Percentiles rank a stretch among this genome's conserved stretches.
These are phyloP conservation scores for Taurulus bubalis DNA, from an alignment of 2,113 vertebrate species.

Conservation along the genomic window DNA sequence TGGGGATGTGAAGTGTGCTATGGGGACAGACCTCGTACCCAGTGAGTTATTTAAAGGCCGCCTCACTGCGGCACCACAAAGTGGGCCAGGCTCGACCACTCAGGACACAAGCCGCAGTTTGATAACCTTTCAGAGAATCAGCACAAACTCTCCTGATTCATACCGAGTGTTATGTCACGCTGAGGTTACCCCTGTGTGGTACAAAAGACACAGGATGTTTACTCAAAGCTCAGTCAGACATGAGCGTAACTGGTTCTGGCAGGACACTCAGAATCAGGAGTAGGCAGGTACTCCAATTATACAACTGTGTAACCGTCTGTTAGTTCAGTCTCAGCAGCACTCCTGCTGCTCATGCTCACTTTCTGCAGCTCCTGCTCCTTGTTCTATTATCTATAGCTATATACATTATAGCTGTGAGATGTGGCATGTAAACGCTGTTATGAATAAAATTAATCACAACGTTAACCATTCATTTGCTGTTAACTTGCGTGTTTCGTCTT, in stretches of 20 bases:
- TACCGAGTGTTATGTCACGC: conserved; percentile 28
- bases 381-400: conserved; percentile 18
- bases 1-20: conserved; percentile 59
- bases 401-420: neutral
- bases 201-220: conserved; percentile 30
- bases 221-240: conserved; percentile 20
- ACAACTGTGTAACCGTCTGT: conserved; percentile 49
- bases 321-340: conserved; percentile 15
- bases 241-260: conserved; percentile 10
- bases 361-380: conserved; percentile 20
- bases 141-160: conserved; percentile 8
- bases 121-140: conserved; percentile 47
- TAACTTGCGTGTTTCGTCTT: neutral
- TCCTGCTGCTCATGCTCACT: conserved; percentile 32
- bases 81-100: conserved; percentile 61
- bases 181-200: conserved; percentile 9
- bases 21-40: conserved; percentile 35
- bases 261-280: conserved; percentile 36
- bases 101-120: conserved; percentile 24
- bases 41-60: conserved; percentile 74
- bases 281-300: conserved; percentile 45
- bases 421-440: neutral
- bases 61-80: conserved; percentile 62
- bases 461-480: neutral
- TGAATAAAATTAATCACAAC: neutral